Base-by-base conservation (phyloP, 1,140 invertebrate genomes). In the Phthorimaea operculella region DNA sequence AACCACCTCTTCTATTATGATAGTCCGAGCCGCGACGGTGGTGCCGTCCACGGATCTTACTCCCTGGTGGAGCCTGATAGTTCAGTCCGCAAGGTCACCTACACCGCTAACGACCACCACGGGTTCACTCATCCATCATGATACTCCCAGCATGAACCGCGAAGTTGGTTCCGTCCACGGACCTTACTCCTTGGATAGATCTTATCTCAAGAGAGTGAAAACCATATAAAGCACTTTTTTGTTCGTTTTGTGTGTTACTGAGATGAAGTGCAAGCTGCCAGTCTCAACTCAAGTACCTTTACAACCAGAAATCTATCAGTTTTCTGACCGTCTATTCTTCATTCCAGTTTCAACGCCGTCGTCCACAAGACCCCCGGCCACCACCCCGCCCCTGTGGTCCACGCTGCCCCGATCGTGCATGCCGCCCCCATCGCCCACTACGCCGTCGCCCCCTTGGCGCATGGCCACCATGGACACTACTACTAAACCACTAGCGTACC, bases 71-170 rank as follows among this genome's bases (percentile, higher is more conserved):
- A 87, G 57, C 81, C 87, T 34, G 87, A 88, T 63, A 86, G 87
- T 64, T 85, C 85, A 55, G 74, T 85, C n/a, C 85, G 86, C 65
- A 87, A 82, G 62, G 86, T 87, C 59, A 78, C 86, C 39, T 88
- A 88, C 79, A 86, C 82, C 64, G 87, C 87, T 64, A 86, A 87
- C 58, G 82, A 85, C 66, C 79, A 86, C 70, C 73, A 86, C 56
- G 83, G 82, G 74, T 86, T 18, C 14, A 9, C 36, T 2, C 6
- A 6, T 28, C 21, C 21, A 28, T 28, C 21, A 28, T 28, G 21
- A 28, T 28, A 4, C 70, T 68, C 66, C 54, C 81, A 82, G 64
- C 81, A 84, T 64, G 79, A 82, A 70, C 75, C 79, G 80, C 61
- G 79, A 84, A 60, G 79, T 79, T 64, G 83, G 79, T 55, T 72